These are phyloP conservation scores for Diorhabda elongata DNA, from an alignment of 1,140 invertebrate species.

Conservation along the genomic window DNA sequence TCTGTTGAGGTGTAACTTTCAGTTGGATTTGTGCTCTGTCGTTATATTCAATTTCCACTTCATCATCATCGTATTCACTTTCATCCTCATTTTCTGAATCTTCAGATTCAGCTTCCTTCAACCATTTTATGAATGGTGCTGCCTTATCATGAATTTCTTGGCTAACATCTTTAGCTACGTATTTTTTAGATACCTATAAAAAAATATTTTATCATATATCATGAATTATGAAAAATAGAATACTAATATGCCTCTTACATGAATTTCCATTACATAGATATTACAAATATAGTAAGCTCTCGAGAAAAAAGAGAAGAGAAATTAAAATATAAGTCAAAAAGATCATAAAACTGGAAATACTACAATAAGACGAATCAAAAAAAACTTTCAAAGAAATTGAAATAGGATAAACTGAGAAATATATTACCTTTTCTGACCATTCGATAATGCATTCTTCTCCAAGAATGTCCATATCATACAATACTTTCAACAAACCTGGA, in stretches of 20 bases:
- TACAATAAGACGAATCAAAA: too few species aligned
- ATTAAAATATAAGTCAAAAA: too few species aligned
- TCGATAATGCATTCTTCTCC: constrained; percentile 92
- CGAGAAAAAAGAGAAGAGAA: too few species aligned
- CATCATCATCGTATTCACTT: constrained; percentile 57
- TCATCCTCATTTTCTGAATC: constrained; percentile 67
- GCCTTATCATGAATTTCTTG: constrained; percentile 91
- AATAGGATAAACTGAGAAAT: neutral
- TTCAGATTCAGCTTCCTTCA: constrained; percentile 95
- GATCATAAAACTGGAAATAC: too few species aligned
- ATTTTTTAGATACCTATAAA: constrained; percentile 73
- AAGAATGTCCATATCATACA: constrained; percentile 94
- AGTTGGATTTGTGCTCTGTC: constrained; percentile 75
- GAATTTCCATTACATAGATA: too few species aligned
- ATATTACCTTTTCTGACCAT: constrained; percentile 81
- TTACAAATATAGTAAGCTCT: too few species aligned
- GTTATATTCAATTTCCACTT: constrained; percentile 69
- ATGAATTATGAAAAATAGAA: too few species aligned
- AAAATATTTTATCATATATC: neutral
- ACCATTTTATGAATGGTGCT: constrained; percentile 92
- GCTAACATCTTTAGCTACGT: constrained; percentile 85
- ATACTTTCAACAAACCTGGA: constrained; percentile 83
- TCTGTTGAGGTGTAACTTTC: constrained; percentile 52
- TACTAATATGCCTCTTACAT: too few species aligned
- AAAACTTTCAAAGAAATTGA: too few species aligned